Evolutionary conservation across 2,888 invertebrate species (phyloP).

Genomic region (Heliconius ethilla): DNA sequence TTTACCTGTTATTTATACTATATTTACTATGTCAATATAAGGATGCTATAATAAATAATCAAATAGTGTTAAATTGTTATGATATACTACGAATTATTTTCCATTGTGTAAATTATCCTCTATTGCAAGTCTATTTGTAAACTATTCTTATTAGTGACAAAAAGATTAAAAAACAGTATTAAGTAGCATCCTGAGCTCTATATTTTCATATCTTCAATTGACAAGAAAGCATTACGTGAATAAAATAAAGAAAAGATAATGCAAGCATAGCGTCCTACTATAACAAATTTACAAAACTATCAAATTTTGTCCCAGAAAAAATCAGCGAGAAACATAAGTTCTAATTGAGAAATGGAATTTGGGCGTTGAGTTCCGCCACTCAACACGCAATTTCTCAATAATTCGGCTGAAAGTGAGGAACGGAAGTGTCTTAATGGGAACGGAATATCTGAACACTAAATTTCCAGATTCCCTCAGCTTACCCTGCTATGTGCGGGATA

Average conservation of each 20-base stretch:
- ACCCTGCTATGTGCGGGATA: no score
- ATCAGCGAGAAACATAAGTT: not conserved
- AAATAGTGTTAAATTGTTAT: not conserved
- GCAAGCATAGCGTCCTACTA: not conserved
- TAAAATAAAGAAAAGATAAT: not conserved
- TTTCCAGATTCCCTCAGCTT: no score
- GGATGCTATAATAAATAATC: not conserved
- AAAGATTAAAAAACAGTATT: not conserved
- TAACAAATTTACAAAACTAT: not conserved
- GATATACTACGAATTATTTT: not conserved
- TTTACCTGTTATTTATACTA: conserved; percentile 6
- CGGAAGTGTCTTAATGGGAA: no score
- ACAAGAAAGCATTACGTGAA: not conserved
- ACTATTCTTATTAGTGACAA: not conserved
- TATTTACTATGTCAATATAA: conserved; percentile 5
- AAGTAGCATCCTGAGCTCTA: no score
- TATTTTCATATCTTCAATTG: no score
- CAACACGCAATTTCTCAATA: no score
- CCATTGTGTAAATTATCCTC: not conserved
- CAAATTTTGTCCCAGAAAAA: not conserved
- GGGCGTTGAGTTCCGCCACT: no score
- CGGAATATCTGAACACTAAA: no score
- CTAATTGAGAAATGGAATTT: no score
- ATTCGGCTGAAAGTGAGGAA: no score
- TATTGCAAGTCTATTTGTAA: not conserved